Percentiles rank a stretch among this genome's conserved stretches.
Conservation (phyloP, 2,797 vertebrate genomes). For the Ctenochaetus hawaiiensis region DNA sequence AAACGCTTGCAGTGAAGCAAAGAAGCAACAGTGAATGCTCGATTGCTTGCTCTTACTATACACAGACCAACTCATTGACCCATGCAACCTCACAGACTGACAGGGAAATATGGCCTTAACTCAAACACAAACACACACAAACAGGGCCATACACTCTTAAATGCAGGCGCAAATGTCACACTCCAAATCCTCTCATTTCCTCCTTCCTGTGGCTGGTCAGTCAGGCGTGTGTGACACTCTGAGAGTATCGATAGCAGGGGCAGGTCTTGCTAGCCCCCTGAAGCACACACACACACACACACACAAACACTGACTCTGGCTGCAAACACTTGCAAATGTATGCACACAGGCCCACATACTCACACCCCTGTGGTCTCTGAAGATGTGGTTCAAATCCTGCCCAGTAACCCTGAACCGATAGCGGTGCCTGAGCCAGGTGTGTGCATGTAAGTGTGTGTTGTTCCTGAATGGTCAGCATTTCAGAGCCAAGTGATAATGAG, state of each 20-base stretch:
- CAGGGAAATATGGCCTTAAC: slow-evolving; percentile 49
- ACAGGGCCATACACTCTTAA: slow-evolving; percentile 37
- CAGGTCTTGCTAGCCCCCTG: slow-evolving; percentile 38
- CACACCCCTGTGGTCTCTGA: slow-evolving; percentile 26
- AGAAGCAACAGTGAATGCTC: slow-evolving; percentile 53
- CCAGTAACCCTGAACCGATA: slow-evolving; percentile 53
- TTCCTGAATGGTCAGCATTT: slow-evolving; percentile 53
- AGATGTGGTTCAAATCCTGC: slow-evolving; percentile 68
- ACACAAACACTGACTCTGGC: slow-evolving; percentile 12
- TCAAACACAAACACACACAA: slow-evolving; percentile 31
- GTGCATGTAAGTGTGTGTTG: slow-evolving; percentile 32
- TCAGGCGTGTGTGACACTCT: slow-evolving; percentile 70
- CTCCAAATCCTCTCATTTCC: slow-evolving; percentile 79
- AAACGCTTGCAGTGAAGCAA: slow-evolving; percentile 57
- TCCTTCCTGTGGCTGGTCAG: slow-evolving; percentile 76
- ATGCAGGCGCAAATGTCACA: slow-evolving; percentile 64
- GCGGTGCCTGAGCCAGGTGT: slow-evolving; percentile 30
- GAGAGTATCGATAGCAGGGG: slow-evolving; percentile 63
- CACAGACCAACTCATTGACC: slow-evolving; percentile 66
- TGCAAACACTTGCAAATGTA: slow-evolving; percentile 34
- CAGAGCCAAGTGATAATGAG: slow-evolving; percentile 71
- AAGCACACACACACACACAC: slow-evolving; percentile 27
- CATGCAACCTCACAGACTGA: slow-evolving; percentile 55
- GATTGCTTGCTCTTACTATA: slow-evolving; percentile 41
- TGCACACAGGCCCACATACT: slow-evolving; percentile 41